Conservation (phyloP, 2,797 vertebrate species). For the Muraenolepis orangiensis region DNA sequence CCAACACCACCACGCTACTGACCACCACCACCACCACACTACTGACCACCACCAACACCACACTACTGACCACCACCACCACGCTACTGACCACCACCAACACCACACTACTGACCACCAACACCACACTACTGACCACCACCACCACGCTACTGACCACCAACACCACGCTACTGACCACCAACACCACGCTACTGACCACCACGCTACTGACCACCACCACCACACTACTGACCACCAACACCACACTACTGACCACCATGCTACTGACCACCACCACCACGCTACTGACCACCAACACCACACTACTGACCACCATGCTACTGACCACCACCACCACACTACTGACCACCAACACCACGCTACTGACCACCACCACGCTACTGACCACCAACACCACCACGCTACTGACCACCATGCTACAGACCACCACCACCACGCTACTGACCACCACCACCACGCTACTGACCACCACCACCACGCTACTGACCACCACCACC, state of each 20-base stretch:
- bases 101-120: too few species aligned
- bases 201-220: too few species aligned
- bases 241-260: constrained; percentile 19
- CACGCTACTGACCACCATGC: constrained; percentile 5
- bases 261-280: too few species aligned
- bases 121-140: too few species aligned
- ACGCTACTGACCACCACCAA: neutral
- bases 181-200: constrained; percentile 29
- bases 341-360: constrained; percentile 43
- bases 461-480: neutral
- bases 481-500: constrained; percentile 45
- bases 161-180: too few species aligned
- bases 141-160: constrained; percentile 23
- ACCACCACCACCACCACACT: constrained; percentile 38
- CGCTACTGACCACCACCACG: neutral
- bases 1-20: too few species aligned
- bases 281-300: constrained; percentile 45
- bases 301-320: constrained; percentile 10
- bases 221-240: too few species aligned
- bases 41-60: too few species aligned
- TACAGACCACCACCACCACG: too few species aligned
- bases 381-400: constrained; percentile 46
- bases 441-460: constrained; percentile 42
- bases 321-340: too few species aligned
- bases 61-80: constrained; percentile 45